Evolutionary conservation across 2,113 vertebrate genomes (phyloP).

Genomic region (Numenius arquata): DNA sequence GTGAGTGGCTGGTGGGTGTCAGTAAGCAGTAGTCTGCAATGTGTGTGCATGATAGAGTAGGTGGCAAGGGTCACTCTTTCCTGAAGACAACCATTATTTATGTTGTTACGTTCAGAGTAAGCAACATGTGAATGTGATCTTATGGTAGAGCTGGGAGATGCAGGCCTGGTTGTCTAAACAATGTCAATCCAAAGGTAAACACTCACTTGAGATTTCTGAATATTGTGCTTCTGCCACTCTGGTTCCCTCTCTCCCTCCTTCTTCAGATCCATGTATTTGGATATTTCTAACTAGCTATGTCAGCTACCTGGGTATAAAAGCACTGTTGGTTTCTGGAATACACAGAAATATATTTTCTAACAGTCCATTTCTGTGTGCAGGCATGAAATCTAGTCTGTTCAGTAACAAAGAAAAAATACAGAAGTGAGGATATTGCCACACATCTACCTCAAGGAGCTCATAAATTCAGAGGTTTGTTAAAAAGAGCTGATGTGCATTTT

Average conservation of each 20-base stretch:
- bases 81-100: background rate
- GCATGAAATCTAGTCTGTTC: background rate
- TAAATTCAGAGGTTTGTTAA: background rate
- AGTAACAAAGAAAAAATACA: background rate
- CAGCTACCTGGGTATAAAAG: background rate
- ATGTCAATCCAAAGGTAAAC: background rate
- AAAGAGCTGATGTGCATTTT: background rate
- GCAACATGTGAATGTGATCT: background rate
- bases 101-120: background rate
- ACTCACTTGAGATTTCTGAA: background rate
- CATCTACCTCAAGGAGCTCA: background rate
- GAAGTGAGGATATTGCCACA: background rate
- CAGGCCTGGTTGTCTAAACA: background rate
- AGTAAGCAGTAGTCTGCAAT: background rate
- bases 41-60: background rate
- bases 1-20: background rate
- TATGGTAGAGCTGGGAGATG: background rate
- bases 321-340: background rate
- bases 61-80: background rate
- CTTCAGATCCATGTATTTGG: background rate
- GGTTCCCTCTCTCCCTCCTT: background rate
- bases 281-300: background rate
- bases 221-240: background rate
- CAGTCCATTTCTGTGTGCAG: background rate
- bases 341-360: background rate